Percentiles rank a stretch among this genome's conserved stretches.
Conservation (phyloP, 2,113 vertebrate species). For the Colinus virginianus region DNA sequence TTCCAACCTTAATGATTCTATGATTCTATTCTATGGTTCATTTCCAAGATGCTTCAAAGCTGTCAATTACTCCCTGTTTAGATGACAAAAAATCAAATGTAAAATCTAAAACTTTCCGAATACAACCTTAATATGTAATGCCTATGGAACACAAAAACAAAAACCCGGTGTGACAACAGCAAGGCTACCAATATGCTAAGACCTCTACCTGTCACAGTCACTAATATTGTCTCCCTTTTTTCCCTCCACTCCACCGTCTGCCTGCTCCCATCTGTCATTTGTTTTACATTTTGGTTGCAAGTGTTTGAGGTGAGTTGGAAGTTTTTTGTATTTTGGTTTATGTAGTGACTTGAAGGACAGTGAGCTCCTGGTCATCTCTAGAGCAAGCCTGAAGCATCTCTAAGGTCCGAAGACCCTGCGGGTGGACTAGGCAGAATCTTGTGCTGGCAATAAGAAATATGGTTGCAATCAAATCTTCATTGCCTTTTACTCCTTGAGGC, state of each 20-base stretch:
- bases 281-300: slow-evolving; percentile 6
- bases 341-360: not conserved
- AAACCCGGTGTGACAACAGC: not conserved
- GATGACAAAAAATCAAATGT: not conserved
- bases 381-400: not conserved
- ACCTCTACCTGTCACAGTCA: slow-evolving; percentile 33
- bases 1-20: too few relatives aligned
- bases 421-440: not conserved
- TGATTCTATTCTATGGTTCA: too few relatives aligned
- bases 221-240: not conserved
- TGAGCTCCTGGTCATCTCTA: not conserved
- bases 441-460: accelerated
- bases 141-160: not conserved
- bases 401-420: not conserved
- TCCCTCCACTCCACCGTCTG: slow-evolving; percentile 43
- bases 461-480: not conserved
- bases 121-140: not conserved
- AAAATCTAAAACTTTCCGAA: slow-evolving; percentile 35
- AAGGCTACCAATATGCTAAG: not conserved
- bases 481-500: not conserved
- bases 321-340: not conserved
- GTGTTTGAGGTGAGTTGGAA: not conserved
- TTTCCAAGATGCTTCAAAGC: not conserved
- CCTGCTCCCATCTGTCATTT: slow-evolving; percentile 60
- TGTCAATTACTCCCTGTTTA: not conserved